Base-by-base conservation (phyloP, 2,797 vertebrate species). In the Danio tinwini region DNA sequence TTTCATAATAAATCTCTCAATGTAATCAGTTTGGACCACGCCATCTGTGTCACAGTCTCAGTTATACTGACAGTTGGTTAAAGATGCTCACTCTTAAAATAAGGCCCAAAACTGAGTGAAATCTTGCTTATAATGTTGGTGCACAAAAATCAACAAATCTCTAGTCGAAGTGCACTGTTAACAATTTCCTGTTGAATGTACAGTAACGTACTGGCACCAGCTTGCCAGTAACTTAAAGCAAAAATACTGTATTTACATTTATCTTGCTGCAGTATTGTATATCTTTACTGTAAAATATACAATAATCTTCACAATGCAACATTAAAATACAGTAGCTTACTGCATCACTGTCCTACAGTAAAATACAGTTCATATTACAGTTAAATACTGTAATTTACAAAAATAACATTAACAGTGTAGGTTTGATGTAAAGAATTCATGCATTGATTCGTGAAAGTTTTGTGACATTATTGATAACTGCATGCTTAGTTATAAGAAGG, bases 1-100 rank as follows among this genome's bases (percentile, higher is more conserved):
- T 89, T 87, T 86, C 73, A 78, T 80, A 85, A 88, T 86, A 83
- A 83, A 89, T 88, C 76, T 87, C 64, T 87, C 52, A 69, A 56
- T 85, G 75, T 79, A 85, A 78, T 87, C 58, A 29, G 59, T 81
- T 85, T 87, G 40, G 75, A 78, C 76, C 29, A 78, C 76, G 42
- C 77, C 61, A 61, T 84, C 84, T 84, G 7, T 52, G 82, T 80
- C 80, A 62, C 50, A 50, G 81, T 71, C 72, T 71, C 44, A 17
- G 58, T 81, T 86, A 81, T 63, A 68, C 58, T 78, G 61, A 80
- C 65, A 78, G 74, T 86, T 80, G 83, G n/a, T 76, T 65, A 80
- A 80, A 82, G 52, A 77, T 68, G 56, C 63, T 62, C 42, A 13
- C 56, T 77, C 42, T 55, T 75, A 12, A 47, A 56, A 71, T 47